Percentiles rank a stretch among this genome's conserved stretches.
These are phyloP conservation scores for Oryzias melastigma DNA, from an alignment of 2,113 vertebrate species.

Conservation along the genomic window DNA sequence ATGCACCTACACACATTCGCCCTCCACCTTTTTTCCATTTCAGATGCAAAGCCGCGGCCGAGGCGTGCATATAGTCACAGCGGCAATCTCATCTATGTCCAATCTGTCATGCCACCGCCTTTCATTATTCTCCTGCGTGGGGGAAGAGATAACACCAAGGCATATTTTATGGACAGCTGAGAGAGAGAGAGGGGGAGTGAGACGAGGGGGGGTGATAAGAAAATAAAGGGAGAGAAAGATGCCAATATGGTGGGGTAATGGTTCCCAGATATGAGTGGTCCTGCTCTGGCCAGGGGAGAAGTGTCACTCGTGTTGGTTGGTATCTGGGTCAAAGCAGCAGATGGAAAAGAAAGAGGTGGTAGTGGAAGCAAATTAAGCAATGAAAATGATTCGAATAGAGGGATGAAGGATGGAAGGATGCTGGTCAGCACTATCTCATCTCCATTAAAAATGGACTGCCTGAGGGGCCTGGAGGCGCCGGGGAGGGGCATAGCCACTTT, in stretches of 20 bases:
- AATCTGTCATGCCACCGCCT: slow-evolving; percentile 86
- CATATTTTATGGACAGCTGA: slow-evolving; percentile 84
- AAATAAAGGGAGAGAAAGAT: slow-evolving; percentile 45
- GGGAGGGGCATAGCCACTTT: slow-evolving; percentile 47
- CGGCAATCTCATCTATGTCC: slow-evolving; percentile 81
- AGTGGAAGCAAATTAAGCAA: slow-evolving; percentile 69
- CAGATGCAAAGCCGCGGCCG: slow-evolving; percentile 78
- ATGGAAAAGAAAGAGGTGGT: slow-evolving; percentile 24
- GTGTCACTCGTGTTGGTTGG: slow-evolving; percentile 74
- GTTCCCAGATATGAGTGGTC: slow-evolving; percentile 48
- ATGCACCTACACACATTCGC: slow-evolving; percentile 24
- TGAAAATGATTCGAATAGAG: slow-evolving; percentile 71
- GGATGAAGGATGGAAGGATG: slow-evolving; percentile 34
- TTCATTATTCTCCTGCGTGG: slow-evolving; percentile 80
- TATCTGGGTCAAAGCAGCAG: slow-evolving; percentile 83
- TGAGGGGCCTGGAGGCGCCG: slow-evolving; percentile 26
- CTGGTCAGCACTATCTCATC: slow-evolving; percentile 56
- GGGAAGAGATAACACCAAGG: slow-evolving; percentile 75
- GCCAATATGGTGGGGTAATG: slow-evolving; percentile 55
- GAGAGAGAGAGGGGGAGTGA: slow-evolving; percentile 25
- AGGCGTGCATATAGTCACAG: slow-evolving; percentile 82
- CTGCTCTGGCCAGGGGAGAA: slow-evolving; percentile 76
- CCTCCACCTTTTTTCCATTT: slow-evolving; percentile 73
- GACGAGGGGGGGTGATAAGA: slow-evolving; percentile 30
- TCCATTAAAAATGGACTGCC: slow-evolving; percentile 60